Conservation (phyloP, 2,797 vertebrate species). For the Falco rusticolus region DNA sequence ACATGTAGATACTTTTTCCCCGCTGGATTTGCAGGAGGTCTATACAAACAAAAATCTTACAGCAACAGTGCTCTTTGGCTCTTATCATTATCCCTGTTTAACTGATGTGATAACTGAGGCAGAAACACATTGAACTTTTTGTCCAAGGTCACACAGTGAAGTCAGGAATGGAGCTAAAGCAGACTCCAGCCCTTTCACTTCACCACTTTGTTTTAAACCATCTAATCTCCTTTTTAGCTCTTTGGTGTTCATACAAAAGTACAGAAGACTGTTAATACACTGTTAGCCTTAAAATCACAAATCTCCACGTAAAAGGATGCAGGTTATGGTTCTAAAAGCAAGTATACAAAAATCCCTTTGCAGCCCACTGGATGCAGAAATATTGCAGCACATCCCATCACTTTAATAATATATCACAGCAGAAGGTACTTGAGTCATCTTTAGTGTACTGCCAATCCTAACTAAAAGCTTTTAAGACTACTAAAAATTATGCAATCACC, state of each 20-base stretch:
- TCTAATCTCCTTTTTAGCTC: neutral
- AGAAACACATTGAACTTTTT: constrained; percentile 59
- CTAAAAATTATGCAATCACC: neutral
- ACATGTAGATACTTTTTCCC: neutral
- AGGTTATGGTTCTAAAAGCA: neutral
- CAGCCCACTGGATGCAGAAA: neutral
- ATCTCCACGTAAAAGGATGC: neutral
- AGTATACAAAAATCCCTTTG: neutral
- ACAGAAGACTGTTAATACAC: neutral
- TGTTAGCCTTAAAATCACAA: neutral
- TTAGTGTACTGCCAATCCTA: neutral
- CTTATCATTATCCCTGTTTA: neutral
- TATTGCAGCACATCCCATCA: neutral
- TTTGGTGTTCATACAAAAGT: neutral
- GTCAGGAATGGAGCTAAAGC: constrained; percentile 38
- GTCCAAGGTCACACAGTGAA: constrained; percentile 47
- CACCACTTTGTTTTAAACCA: neutral
- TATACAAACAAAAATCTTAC: constrained; percentile 3
- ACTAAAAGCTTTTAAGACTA: neutral
- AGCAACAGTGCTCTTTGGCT: neutral
- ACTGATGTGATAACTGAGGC: constrained; percentile 45
- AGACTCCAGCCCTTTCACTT: constrained; percentile 31
- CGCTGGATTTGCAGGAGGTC: neutral
- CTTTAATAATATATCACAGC: constrained; percentile 3
- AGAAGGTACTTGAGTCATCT: constrained; percentile 1